Base-by-base conservation (phyloP, 2,888 invertebrate genomes). In the Trachelus iudaicus region DNA sequence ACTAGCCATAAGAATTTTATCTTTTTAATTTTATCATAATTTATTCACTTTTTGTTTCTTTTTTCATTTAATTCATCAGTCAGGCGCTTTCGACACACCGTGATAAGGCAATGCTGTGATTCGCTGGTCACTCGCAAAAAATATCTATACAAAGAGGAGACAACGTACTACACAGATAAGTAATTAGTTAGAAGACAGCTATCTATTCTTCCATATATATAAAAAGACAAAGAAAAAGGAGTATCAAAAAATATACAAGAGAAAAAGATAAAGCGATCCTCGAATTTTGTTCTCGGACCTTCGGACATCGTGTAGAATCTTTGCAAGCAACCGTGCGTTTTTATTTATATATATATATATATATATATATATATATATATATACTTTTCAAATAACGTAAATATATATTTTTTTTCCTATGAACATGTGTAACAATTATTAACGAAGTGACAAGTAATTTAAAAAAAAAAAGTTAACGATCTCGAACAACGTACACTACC, bases 81-180 rank as follows among this genome's bases (percentile, higher is more conserved):
- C 89, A 85, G 87, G 87, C 87, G 88, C 84, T 82, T 81, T 83
- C 78, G 78, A 83, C 82, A 88, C 88, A 89, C 87, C 89, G 79
- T 85, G 85, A 89, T 89, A 89, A 89, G 89, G 89, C 89, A 89
- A 88, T 89, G 86, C 84, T 88, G 89, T 89, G 89, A 89, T 85
- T 88, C 79, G 81, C 83, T 84, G 86, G 84, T 88, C 83, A 85
- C 84, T 86, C 84, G 85, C 77, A 76, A 83, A 85, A 85, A 84
- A 83, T 75, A 68, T 75, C 11, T 69, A 15, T 80, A 37, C 34
- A 76, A 6, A 76, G 76, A 74, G 35, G 30, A 76, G 37, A 73
- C 69, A 69, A 13, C n/a, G 0, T 15, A 31, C 2, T 71, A 71
- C 71, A 34, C 9, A 56, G 23, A 56, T 2, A 56, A 56, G 23